phyloP scores from a whole-genome alignment of 2,113 vertebrate genomes.

The Hiodon alosoides region DNA sequence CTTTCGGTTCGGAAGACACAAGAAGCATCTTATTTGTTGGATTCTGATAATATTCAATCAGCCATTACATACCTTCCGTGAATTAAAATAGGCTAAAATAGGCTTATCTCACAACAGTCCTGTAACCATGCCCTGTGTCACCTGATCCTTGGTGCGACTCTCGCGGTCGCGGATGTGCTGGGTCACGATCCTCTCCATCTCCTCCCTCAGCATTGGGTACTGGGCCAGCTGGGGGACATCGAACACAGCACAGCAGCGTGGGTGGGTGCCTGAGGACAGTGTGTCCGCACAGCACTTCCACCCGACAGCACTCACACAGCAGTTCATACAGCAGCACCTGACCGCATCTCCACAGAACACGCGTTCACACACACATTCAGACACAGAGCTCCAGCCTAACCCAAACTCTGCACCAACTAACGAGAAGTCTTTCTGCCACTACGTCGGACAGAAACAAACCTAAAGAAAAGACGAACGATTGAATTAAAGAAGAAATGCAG shows the following conservation, averaged over 20 bases:
- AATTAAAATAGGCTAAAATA: too few relatives aligned
- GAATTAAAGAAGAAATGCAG: too few relatives aligned
- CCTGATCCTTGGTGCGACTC: conserved; percentile 90
- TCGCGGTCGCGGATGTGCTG: conserved; percentile 93
- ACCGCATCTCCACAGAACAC: background rate
- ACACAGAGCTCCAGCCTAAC: background rate
- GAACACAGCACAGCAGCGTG: conserved; percentile 34
- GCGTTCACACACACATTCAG: conserved; percentile 7
- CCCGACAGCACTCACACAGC: conserved; percentile 21
- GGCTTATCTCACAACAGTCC: background rate
- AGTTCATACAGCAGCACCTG: background rate
- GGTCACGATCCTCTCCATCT: conserved; percentile 97
- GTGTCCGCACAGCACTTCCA: conserved; percentile 10
- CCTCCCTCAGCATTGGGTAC: conserved; percentile 89
- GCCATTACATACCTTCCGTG: too few relatives aligned
- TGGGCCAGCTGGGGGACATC: conserved; percentile 81
- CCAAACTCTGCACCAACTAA: conserved; percentile 41
- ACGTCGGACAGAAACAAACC: background rate
- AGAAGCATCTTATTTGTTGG: too few relatives aligned
- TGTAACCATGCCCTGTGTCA: conserved; percentile 34
- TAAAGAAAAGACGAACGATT: background rate
- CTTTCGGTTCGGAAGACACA: background rate
- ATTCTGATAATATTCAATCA: too few relatives aligned
- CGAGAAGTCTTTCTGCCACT: background rate
- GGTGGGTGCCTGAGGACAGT: conserved; percentile 18